These are phyloP conservation scores for Sphaeridia pumilis DNA, from an alignment of 2,888 invertebrate genomes.

Conservation along the genomic window DNA sequence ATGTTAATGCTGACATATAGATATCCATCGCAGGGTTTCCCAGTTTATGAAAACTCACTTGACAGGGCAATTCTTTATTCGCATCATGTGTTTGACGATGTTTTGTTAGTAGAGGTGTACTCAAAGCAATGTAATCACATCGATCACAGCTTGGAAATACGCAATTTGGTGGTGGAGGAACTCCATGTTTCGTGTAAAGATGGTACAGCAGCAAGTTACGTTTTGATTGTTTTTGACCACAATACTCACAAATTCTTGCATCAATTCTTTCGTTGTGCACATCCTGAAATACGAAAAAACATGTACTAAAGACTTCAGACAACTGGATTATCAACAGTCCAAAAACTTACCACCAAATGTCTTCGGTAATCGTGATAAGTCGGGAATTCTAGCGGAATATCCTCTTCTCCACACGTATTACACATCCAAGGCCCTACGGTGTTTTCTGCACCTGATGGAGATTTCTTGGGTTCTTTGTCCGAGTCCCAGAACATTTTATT, in stretches of 20 bases:
- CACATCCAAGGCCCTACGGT: slow-evolving; percentile 65
- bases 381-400: slow-evolving; percentile 54
- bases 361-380: slow-evolving; percentile 67
- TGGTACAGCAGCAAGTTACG: slow-evolving; percentile 65
- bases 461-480: slow-evolving; percentile 26
- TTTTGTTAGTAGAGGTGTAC: slow-evolving; percentile 54
- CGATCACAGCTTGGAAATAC: slow-evolving; percentile 65
- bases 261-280: slow-evolving; percentile 33
- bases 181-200: slow-evolving; percentile 64
- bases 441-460: slow-evolving; percentile 37
- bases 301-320: not conserved
- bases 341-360: slow-evolving; percentile 47
- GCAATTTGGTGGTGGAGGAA: slow-evolving; percentile 56
- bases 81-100: slow-evolving; percentile 54
- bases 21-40: not conserved
- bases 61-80: slow-evolving; percentile 31
- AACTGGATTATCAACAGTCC: not conserved
- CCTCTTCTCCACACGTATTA: slow-evolving; percentile 57
- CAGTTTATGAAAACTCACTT: slow-evolving; percentile 15
- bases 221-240: slow-evolving; percentile 63
- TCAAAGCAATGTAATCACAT: slow-evolving; percentile 65
- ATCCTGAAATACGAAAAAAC: slow-evolving; percentile 18
- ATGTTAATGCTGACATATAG: not conserved
- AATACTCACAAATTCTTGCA: slow-evolving; percentile 63
- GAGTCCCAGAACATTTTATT: slow-evolving; percentile 30